Base-by-base conservation (phyloP, 2,113 vertebrate species). In the Ptyas mucosa region DNA sequence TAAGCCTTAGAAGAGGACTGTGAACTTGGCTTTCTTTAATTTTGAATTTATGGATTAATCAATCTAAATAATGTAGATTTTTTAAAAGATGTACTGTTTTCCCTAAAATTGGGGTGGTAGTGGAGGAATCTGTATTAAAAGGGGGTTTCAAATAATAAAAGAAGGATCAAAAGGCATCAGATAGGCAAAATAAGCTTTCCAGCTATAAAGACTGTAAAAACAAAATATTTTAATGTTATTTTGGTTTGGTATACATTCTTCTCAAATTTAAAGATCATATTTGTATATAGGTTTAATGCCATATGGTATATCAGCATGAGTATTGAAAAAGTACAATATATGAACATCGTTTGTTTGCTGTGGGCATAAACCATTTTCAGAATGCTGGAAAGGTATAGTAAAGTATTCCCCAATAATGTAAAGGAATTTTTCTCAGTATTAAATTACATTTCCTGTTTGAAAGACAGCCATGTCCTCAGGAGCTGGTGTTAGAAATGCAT, bases 331-430 rank as follows among this genome's bases (percentile, higher is more conserved):
- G 91, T 94, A 95, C 94, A 96, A 92, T 94, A 88, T 96, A 94
- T 96, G 96, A 96, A 95, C 94, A 93, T 96, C n/a, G n/a, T n/a
- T n/a, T 91, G 64, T 96, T 96, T 96, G 94, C 94, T 95, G 53
- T 90, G 96, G 94, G 91, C 91, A 75, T 89, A 93, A 95, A 95
- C 96, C 93, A 94, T 95, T 94, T 96, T 96, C 95, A 96, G 94
- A 96, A 97, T 95, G 94, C 7, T 95, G 95, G 96, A 96, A 96
- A 46, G 93, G 93, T 96, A 93, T 95, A 96, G 96, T 95, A 95
- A 96, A 95, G 88, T 94, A 93, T 94, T 95, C 96, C 95, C 93
- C 94, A 93, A 92, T 96, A 96, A 97, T 93, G 96, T 96, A 95
- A 97, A 96, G 75, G 94, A 93, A 95, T 93, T 95, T 96, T 94